Percentiles rank a stretch among this genome's conserved stretches.
phyloP scores from a whole-genome alignment of 2,797 vertebrate genomes.

The Lacerta agilis region DNA sequence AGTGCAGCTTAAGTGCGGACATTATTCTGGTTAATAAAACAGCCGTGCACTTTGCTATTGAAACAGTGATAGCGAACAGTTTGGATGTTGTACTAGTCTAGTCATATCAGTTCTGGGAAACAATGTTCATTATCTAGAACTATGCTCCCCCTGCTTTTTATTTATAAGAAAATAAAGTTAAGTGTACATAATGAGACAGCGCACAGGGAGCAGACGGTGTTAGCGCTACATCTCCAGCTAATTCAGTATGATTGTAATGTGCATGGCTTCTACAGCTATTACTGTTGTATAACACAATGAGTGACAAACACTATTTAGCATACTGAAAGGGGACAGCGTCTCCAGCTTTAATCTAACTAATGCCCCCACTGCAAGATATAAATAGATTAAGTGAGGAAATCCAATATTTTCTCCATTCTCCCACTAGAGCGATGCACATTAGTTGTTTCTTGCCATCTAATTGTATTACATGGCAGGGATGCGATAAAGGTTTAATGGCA shows the following conservation, averaged over 20 bases:
- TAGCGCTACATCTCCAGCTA: conserved; percentile 55
- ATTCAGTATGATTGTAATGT: conserved; percentile 54
- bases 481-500: conserved; percentile 90
- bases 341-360: conserved; percentile 91
- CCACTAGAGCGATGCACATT: conserved; percentile 89
- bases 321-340: conserved; percentile 80
- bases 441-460: conserved; percentile 92
- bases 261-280: conserved; percentile 63
- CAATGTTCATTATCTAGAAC: neutral
- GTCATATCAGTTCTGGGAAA: neutral
- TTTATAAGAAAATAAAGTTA: conserved; percentile 48
- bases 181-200: conserved; percentile 1
- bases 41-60: conserved; percentile 21
- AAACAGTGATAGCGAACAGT: neutral
- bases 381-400: conserved; percentile 95
- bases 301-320: conserved; percentile 91
- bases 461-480: conserved; percentile 92
- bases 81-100: neutral
- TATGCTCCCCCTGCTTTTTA: conserved; percentile 25
- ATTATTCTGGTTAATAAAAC: conserved; percentile 10
- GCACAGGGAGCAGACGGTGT: conserved; percentile 44
- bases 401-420: conserved; percentile 95
- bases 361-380: conserved; percentile 90
- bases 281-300: conserved; percentile 83
- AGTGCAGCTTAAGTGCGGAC: conserved; percentile 19